Evolutionary conservation across 2,888 invertebrate species (phyloP).

Genomic region (Oligia strigilis): DNA sequence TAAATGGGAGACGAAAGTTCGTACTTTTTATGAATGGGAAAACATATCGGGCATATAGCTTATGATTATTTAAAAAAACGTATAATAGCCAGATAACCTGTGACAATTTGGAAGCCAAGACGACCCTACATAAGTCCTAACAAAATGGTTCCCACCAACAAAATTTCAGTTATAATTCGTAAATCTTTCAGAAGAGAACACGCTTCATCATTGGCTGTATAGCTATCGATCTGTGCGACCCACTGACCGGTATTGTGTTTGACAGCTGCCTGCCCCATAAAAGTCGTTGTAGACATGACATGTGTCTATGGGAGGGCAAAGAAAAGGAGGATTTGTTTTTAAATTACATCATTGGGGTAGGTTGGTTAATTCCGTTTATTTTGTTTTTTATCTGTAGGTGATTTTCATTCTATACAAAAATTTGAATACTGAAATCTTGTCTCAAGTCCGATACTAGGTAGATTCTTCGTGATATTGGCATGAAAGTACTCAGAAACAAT

Average conservation of each 20-base stretch:
- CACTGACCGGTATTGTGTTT: slow-evolving; percentile 54
- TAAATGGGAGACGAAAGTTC: too few species aligned
- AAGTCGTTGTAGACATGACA: slow-evolving; percentile 5
- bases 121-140: not conserved
- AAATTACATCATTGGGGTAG: not conserved
- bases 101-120: not conserved
- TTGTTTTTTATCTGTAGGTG: not conserved
- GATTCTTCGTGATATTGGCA: not conserved
- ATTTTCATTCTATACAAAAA: too few species aligned
- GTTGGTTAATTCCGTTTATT: not conserved
- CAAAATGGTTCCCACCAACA: not conserved
- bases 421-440: not conserved
- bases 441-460: not conserved
- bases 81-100: not conserved
- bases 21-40: too few species aligned
- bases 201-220: slow-evolving; percentile 38
- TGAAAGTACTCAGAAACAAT: too few species aligned
- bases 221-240: slow-evolving; percentile 61
- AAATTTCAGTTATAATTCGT: slow-evolving; percentile 14
- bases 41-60: too few species aligned
- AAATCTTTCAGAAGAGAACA: slow-evolving; percentile 28
- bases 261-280: slow-evolving; percentile 32
- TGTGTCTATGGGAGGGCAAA: slow-evolving; percentile 12
- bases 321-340: slow-evolving; percentile 8
- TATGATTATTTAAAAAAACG: too few species aligned